These are phyloP conservation scores for Cochlearius cochlearius DNA, from an alignment of 2,113 vertebrate species.

Conservation along the genomic window DNA sequence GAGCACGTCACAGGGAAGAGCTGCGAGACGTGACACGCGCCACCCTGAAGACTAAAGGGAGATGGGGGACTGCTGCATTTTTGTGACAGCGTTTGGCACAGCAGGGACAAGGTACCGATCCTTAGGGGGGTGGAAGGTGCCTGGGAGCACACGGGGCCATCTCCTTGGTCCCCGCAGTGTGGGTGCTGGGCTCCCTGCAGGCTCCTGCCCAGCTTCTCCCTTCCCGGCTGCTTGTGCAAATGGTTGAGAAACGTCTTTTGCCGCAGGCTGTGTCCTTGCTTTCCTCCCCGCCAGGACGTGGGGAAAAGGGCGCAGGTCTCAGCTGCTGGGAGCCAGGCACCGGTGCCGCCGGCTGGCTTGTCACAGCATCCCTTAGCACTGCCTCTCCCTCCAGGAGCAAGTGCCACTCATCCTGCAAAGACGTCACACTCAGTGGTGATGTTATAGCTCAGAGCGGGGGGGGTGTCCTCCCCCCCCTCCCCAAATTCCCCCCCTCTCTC, in stretches of 20 bases:
- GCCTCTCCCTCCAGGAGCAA: not conserved
- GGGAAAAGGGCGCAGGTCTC: not conserved
- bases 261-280: not conserved
- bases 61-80: not conserved
- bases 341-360: not conserved
- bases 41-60: not conserved
- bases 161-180: not conserved
- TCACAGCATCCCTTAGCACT: not conserved
- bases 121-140: not conserved
- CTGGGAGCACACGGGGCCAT: not conserved
- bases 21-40: not conserved
- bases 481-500: not conserved
- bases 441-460: not conserved
- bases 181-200: not conserved
- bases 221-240: not conserved
- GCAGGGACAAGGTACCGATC: accelerated
- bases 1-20: not conserved
- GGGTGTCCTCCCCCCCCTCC: not conserved
- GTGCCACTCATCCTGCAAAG: not conserved
- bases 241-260: not conserved
- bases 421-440: not conserved
- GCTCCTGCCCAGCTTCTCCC: not conserved
- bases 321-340: not conserved
- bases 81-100: not conserved
- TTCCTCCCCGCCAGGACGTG: accelerated